Evolutionary conservation across 92 coral and sea anemone species (phyloP), one percentile per base, ranked within the genome.

Genomic region (Parazoanthus darwini): DNA sequence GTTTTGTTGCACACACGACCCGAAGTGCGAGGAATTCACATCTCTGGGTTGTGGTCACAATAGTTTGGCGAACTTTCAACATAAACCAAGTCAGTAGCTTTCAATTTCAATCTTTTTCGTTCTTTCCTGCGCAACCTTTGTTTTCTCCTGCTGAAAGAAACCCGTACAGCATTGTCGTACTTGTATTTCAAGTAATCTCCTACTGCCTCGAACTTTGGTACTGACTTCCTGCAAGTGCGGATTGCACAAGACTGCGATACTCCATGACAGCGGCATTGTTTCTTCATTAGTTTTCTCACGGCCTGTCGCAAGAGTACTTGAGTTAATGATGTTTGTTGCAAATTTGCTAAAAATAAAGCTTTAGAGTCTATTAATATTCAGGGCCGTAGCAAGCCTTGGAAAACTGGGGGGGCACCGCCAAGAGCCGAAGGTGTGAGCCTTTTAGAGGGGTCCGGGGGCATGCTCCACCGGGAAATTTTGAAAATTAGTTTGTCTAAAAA

Each of bases 201-300:
- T 38, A 96, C 89, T 81, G 87, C 89, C 7, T 75, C 79, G 79
- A 96, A 96, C 56, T 74, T 90, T 3, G 98, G 98, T 74, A 93
- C 88, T 5, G 93, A 89, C 42, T 90, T 82, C 95, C 95, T 91
- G 89, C 98, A 96, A 15, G 98, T 93, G 74, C 89, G 90, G 22
- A 93, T 80, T 8, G 98, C 87, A 70, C 98, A 94, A 9, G 98
- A 95, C 81, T 93, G 93, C 14, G 98, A 93, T 25, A 95, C 95
- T 48, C 98, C 98, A 79, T 96, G 98, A 77, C 98, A 96, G 39
- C 98, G 98, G 89, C 98, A 96, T n/a, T 81, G 94, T 35, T 76
- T 89, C 36, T 81, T 88, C 91, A 94, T 91, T 22, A 92, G 78
- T 39, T 90, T 74, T 36, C 85, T 92, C 18, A 93, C 98, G 26